These are phyloP conservation scores for Cartodere bifasciata DNA, from an alignment of 2,888 invertebrate species.

Conservation along the genomic window DNA sequence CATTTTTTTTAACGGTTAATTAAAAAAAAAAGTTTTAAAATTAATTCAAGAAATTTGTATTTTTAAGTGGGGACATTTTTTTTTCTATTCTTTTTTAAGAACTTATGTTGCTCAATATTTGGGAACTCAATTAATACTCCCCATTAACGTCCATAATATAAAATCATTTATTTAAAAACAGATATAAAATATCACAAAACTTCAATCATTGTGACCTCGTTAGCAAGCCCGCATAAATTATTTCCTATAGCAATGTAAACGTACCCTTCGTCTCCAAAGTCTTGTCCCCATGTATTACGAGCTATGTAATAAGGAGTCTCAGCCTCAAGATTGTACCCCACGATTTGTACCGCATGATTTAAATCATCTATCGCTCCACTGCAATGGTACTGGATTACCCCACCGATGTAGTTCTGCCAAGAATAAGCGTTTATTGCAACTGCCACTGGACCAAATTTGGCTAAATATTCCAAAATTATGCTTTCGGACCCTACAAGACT, in stretches of 20 bases:
- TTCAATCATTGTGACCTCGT: slow-evolving; percentile 53
- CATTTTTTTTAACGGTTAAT: too few species aligned
- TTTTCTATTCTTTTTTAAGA: too few species aligned
- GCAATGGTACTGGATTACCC: slow-evolving; percentile 73
- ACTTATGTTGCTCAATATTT: too few species aligned
- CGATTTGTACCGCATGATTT: slow-evolving; percentile 76
- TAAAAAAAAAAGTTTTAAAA: too few species aligned
- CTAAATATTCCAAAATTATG: slow-evolving; percentile 45
- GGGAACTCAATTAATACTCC: too few species aligned
- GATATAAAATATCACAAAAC: slow-evolving; percentile 30
- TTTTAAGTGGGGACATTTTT: too few species aligned
- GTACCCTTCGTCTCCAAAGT: slow-evolving; percentile 66
- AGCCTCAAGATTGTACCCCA: slow-evolving; percentile 66
- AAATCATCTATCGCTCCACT: slow-evolving; percentile 42
- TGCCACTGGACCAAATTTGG: slow-evolving; percentile 62
- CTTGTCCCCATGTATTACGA: slow-evolving; percentile 72
- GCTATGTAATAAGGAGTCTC: slow-evolving; percentile 69
- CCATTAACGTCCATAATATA: too few species aligned
- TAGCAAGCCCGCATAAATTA: slow-evolving; percentile 68
- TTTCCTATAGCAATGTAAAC: slow-evolving; percentile 59
- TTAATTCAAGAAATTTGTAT: too few species aligned
- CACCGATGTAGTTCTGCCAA: slow-evolving; percentile 80
- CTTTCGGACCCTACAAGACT: slow-evolving; percentile 56
- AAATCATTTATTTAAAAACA: too few species aligned
- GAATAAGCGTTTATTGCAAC: slow-evolving; percentile 71